Evolutionary conservation across 2,797 vertebrate genomes (phyloP).

Genomic region (Furcifer pardalis): DNA sequence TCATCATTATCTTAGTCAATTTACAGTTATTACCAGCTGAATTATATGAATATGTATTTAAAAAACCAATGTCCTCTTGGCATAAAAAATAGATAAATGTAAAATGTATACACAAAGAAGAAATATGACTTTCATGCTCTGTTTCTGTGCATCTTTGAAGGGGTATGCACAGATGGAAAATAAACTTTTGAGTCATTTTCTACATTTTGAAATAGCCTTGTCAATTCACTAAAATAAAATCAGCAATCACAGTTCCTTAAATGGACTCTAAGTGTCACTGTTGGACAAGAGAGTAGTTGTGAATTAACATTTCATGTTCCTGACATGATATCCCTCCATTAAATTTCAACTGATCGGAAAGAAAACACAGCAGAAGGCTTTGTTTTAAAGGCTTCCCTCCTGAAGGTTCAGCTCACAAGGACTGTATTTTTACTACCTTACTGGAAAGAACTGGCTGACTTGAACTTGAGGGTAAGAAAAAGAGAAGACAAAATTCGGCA

Average conservation of each 20-base stretch:
- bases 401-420: not conserved
- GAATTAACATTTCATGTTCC: not conserved
- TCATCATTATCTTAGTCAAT: not conserved
- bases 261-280: slow-evolving; percentile 21
- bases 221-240: not conserved
- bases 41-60: not conserved
- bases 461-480: not conserved
- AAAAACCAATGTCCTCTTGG: not conserved
- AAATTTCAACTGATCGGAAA: not conserved
- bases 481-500: not conserved
- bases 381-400: not conserved
- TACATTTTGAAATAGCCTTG: not conserved
- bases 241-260: slow-evolving; percentile 2
- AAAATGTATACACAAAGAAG: not conserved
- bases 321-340: not conserved
- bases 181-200: not conserved
- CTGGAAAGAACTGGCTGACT: not conserved
- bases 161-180: not conserved
- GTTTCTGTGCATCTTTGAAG: not conserved
- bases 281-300: slow-evolving; percentile 9
- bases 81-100: too few species aligned
- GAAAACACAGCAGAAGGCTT: not conserved
- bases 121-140: too few species aligned
- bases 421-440: not conserved
- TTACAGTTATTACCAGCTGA: not conserved